Percentiles rank a stretch among this genome's conserved stretches.
Conservation (phyloP, 1,140 invertebrate species). For the Drosophila yakuba region DNA sequence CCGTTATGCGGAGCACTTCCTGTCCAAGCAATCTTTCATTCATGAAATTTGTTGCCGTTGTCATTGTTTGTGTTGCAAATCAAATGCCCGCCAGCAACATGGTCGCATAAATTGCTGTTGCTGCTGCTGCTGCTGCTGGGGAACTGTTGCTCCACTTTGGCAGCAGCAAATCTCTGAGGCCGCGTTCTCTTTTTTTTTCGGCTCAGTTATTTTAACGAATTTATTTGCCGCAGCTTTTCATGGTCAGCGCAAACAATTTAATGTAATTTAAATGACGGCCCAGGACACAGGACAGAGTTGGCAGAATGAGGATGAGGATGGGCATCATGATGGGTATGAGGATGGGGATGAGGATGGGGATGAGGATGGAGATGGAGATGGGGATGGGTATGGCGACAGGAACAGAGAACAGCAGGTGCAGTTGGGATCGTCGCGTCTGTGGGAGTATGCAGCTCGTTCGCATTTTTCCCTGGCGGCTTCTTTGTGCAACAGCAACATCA, state of each 20-base stretch:
- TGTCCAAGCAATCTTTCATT: conserved; percentile 81
- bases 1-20: conserved; percentile 82
- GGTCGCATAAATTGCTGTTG: conserved; percentile 73
- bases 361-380: conserved; percentile 4
- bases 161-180: conserved; percentile 64
- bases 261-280: conserved; percentile 85
- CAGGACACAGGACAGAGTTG: conserved; percentile 64
- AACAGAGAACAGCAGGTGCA: conserved; percentile 58
- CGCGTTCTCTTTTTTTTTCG: conserved; percentile 36
- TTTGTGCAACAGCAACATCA: conserved; percentile 46
- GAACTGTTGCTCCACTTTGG: conserved; percentile 74
- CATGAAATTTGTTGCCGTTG: conserved; percentile 84
- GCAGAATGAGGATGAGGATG: conserved; percentile 27
- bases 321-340: conserved; percentile 6
- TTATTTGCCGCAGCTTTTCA: conserved; percentile 82
- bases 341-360: conserved; percentile 19
- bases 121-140: conserved; percentile 36
- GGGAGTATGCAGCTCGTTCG: conserved; percentile 77
- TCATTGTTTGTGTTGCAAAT: conserved; percentile 84
- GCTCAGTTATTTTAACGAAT: conserved; percentile 84
- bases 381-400: conserved; percentile 26
- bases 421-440: conserved; percentile 48
- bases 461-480: conserved; percentile 73
- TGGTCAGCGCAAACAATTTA: conserved; percentile 84
- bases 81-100: conserved; percentile 75